phyloP scores from a whole-genome alignment of 2,888 invertebrate species.

The Dichetophora obliterata region DNA sequence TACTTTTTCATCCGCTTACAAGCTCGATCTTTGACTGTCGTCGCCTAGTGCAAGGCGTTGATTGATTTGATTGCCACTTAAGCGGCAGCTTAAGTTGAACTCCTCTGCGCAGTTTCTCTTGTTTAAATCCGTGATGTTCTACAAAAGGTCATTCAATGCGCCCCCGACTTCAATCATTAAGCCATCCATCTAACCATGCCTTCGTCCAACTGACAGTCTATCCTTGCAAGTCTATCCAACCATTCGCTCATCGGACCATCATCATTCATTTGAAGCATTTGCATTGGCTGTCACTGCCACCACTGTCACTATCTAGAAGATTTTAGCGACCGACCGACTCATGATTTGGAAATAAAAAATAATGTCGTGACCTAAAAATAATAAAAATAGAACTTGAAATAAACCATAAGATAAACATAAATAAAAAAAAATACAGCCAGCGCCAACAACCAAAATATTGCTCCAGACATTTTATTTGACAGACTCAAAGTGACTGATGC shows the following conservation, averaged over 20 bases:
- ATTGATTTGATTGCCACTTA: slow-evolving; percentile 17
- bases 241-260: background rate
- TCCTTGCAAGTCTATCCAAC: background rate
- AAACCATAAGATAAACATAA: background rate
- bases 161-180: background rate
- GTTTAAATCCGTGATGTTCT: background rate
- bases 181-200: background rate
- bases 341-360: background rate
- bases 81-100: slow-evolving; percentile 3
- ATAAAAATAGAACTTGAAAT: background rate
- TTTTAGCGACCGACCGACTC: background rate
- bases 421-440: background rate
- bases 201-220: background rate
- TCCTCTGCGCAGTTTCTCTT: background rate
- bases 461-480: no score
- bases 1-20: no score
- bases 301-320: no score
- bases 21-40: no score
- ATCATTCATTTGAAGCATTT: no score
- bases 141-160: background rate
- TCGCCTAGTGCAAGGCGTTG: background rate
- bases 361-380: slow-evolving; percentile 31
- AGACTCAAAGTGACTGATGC: no score
- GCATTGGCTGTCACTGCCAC: no score
- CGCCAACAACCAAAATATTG: no score